Percentiles rank a stretch among this genome's conserved stretches.
Evolutionary conservation across 2,113 vertebrate genomes (phyloP).

Genomic region (Heterotis niloticus): DNA sequence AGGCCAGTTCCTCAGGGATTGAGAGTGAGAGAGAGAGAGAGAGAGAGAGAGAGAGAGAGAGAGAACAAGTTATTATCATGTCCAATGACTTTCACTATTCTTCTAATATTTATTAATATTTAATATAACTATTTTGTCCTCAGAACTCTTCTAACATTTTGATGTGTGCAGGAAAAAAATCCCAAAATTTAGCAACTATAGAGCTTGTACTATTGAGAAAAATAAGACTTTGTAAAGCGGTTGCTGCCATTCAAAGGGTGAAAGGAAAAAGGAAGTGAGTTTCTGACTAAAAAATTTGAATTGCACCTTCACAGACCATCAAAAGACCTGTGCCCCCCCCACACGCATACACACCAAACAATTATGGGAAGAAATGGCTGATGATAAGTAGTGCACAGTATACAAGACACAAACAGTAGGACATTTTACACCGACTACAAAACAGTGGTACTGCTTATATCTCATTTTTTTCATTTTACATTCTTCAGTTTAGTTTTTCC

Average conservation of each 20-base stretch:
- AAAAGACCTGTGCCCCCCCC: too few relatives aligned
- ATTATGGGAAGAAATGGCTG: not conserved
- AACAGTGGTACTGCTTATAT: not conserved
- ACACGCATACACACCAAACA: too few relatives aligned
- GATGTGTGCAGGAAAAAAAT: not conserved
- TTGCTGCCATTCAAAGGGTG: not conserved
- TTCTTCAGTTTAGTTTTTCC: not conserved
- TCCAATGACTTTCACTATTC: not conserved
- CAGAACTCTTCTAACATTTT: not conserved
- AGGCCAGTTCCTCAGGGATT: not conserved
- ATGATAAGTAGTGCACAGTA: not conserved
- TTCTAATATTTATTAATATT: constrained; percentile 13
- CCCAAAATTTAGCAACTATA: not conserved
- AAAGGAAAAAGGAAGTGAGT: not conserved
- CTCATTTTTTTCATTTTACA: not conserved
- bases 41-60: not conserved
- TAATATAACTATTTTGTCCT: not conserved
- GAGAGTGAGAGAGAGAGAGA: too few relatives aligned
- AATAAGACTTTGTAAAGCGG: not conserved
- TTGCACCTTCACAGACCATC: not conserved
- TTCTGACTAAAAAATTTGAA: not conserved
- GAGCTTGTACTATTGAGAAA: not conserved
- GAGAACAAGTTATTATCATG: constrained; percentile 10
- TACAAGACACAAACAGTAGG: not conserved
- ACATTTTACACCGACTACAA: not conserved